A percentile compares a stretch with the other conserved stretches of the same genome.
phyloP scores from a whole-genome alignment of 2,113 vertebrate species.

The Platycercus adscitus region DNA sequence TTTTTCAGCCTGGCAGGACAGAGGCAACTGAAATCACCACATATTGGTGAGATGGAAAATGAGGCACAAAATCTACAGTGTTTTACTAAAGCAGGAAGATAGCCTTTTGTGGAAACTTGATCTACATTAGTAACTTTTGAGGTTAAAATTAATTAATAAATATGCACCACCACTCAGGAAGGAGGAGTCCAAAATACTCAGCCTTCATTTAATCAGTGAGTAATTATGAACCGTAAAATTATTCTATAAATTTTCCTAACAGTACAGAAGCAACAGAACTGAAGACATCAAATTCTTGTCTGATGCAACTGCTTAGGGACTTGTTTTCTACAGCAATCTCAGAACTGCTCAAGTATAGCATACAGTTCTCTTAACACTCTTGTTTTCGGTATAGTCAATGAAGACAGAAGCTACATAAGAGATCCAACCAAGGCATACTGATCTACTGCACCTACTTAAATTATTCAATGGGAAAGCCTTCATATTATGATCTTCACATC shows the following conservation, averaged over 20 bases:
- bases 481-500: too few relatives aligned
- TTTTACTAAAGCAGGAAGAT: background rate
- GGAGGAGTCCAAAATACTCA: background rate
- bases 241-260: background rate
- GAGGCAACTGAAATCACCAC: background rate
- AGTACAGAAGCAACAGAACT: background rate
- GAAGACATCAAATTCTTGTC: background rate
- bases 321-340: background rate
- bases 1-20: background rate
- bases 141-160: background rate
- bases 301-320: background rate
- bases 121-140: background rate
- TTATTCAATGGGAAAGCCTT: background rate
- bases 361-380: background rate
- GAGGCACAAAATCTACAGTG: background rate
- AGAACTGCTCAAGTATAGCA: background rate
- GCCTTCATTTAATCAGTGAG: background rate
- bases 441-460: background rate
- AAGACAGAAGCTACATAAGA: background rate
- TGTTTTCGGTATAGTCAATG: background rate
- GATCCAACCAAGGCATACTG: background rate
- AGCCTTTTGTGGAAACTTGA: background rate
- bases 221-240: background rate
- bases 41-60: background rate
- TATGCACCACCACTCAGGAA: background rate